Conservation (phyloP, 1,140 invertebrate species). For the Anagrus nilaparvatae region DNA sequence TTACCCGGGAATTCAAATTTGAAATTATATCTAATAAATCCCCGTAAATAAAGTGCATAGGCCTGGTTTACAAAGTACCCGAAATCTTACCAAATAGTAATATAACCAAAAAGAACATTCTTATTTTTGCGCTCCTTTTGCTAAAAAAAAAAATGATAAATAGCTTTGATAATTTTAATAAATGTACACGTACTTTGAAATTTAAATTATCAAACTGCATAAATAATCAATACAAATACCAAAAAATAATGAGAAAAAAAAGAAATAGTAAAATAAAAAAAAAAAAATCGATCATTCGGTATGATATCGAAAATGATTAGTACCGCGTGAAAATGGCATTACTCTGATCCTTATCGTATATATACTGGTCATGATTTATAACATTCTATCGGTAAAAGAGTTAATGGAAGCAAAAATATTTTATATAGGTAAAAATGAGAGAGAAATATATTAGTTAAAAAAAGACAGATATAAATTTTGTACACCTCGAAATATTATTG, state of each 20-base stretch:
- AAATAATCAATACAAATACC: not conserved
- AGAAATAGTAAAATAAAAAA: slow-evolving; percentile 2
- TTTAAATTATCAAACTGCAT: not conserved
- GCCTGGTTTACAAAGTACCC: too few species aligned
- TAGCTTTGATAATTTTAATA: not conserved
- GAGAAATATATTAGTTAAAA: not conserved
- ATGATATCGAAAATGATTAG: slow-evolving; percentile 10
- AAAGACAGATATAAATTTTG: not conserved
- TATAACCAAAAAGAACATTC: too few species aligned
- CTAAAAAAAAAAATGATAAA: not conserved
- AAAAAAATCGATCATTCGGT: not conserved
- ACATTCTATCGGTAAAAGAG: slow-evolving; percentile 7
- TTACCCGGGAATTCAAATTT: too few species aligned
- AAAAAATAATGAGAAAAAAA: not conserved
- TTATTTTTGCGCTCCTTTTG: not conserved
- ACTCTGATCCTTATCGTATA: slow-evolving; percentile 11
- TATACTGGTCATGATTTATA: slow-evolving; percentile 9
- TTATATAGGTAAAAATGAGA: slow-evolving; percentile 6
- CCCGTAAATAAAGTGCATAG: too few species aligned
- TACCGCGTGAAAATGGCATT: slow-evolving; percentile 13
- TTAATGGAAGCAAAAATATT: slow-evolving; percentile 16
- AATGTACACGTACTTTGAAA: too few species aligned
- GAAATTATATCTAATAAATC: too few species aligned
- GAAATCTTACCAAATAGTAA: too few species aligned
- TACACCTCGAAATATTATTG: slow-evolving; percentile 11